Base-by-base conservation (phyloP, 2,797 vertebrate species). In the Hapalemur alaotrensis region DNA sequence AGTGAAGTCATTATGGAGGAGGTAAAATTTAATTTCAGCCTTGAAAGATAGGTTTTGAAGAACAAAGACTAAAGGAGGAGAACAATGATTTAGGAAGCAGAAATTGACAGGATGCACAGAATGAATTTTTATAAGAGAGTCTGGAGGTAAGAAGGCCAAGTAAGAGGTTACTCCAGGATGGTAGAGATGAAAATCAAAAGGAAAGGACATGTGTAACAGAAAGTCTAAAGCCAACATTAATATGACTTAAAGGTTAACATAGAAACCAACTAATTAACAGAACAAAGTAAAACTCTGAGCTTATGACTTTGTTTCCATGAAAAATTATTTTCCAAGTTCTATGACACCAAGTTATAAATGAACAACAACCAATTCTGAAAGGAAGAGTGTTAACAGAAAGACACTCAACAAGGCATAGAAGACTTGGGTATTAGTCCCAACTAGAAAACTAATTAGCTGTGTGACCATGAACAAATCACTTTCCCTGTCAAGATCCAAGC, bases 1-100 rank as follows among this genome's bases (percentile, higher is more conserved):
- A 86, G 28, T 86, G n/a, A 93, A 65, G 15, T 46, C 41, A 59
- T 48, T 84, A 72, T 63, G 13, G 43, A 88, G 35, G 28, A 92
- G 50, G 46, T 17, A 8, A 95, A 59, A 83, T 95, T 72, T 92
- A 43, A 88, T 75, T 87, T 83, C 18, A 14, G 3, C 46, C 54
- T 86, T 92, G 50, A 95, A 86, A 52, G 70, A 46, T 18, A 84
- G 25, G 7, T 86, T 94, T 93, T 86, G 10, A 85, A 91, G 63
- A 95, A 92, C 50, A 95, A 90, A 95, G 50, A n/a, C 10, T 76
- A 13, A 48, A 90, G 93, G 22, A 92, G 35, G 41, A 43, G 28
- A 91, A 93, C 25, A 75, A 76, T 87, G 32, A 11, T 87, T 92
- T 89, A 86, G 12, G 73, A 93, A 84, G 25, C 23, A 63, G 30